A percentile compares a stretch with the other conserved stretches of the same genome.
Conservation (phyloP, 2,797 vertebrate species). For the Molossus molossus region DNA sequence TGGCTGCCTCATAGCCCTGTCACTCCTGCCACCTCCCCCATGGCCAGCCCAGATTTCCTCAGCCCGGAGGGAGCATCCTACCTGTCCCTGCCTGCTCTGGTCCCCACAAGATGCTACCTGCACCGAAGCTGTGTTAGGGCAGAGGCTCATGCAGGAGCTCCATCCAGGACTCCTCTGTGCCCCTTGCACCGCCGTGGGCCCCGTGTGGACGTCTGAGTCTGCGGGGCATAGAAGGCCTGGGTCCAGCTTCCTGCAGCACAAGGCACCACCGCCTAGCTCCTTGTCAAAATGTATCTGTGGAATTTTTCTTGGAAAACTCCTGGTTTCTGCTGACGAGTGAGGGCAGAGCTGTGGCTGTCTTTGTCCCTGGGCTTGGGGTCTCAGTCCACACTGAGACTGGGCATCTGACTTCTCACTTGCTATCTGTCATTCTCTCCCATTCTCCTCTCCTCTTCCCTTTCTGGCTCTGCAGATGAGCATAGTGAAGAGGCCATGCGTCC, state of each 20-base stretch:
- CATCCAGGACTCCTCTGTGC: neutral
- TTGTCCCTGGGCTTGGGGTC: slow-evolving; percentile 34
- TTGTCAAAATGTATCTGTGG: slow-evolving; percentile 61
- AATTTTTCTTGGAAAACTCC: slow-evolving; percentile 75
- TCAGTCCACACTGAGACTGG: neutral
- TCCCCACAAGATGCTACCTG: neutral
- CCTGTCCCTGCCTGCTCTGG: neutral
- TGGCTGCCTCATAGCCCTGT: neutral
- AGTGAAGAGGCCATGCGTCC: neutral
- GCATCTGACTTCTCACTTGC: slow-evolving; percentile 24
- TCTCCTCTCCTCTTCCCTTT: neutral
- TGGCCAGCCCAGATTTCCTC: neutral
- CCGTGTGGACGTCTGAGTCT: neutral
- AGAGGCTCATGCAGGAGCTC: neutral
- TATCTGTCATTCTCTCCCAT: neutral
- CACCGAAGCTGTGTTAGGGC: neutral
- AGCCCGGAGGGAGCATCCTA: neutral
- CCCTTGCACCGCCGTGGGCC: neutral
- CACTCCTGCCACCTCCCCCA: neutral
- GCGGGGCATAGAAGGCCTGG: neutral
- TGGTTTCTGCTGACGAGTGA: slow-evolving; percentile 46
- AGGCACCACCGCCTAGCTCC: neutral
- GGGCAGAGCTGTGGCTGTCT: neutral
- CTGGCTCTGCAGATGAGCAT: neutral
- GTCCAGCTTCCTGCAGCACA: neutral